phyloP scores from a whole-genome alignment of 2,113 vertebrate genomes.

The Megaleporinus macrocephalus region DNA sequence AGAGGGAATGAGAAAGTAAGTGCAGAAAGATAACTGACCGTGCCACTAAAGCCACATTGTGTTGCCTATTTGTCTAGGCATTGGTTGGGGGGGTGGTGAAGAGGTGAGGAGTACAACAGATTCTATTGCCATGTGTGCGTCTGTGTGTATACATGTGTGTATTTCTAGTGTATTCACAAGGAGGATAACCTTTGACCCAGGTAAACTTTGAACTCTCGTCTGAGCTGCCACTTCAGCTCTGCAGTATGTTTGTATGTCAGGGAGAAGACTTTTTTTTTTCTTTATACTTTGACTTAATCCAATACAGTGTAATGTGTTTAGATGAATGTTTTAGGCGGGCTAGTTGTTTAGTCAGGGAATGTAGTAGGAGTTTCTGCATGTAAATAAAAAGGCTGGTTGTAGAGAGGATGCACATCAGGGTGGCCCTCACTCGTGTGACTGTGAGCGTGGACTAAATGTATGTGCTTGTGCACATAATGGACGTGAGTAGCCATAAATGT shows the following conservation, averaged over 20 bases:
- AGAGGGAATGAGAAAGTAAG: constrained; percentile 6
- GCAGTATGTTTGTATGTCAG: constrained; percentile 27
- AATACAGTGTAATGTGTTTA: constrained; percentile 57
- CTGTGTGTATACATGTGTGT: constrained; percentile 59
- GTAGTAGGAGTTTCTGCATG: constrained; percentile 60
- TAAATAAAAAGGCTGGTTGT: constrained; percentile 48
- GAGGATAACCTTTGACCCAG: constrained; percentile 52
- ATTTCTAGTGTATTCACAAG: constrained; percentile 56
- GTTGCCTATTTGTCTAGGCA: constrained; percentile 38
- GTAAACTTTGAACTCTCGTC: constrained; percentile 49
- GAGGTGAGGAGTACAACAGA: constrained; percentile 33
- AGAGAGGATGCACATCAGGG: constrained; percentile 45
- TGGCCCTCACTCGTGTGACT: constrained; percentile 35
- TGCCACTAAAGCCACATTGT: constrained; percentile 57
- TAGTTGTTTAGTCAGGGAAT: constrained; percentile 56
- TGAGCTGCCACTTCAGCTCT: constrained; percentile 42
- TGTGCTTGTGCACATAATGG: constrained; percentile 42
- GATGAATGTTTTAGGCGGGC: constrained; percentile 53
- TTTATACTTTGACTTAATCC: constrained; percentile 53
- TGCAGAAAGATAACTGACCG: constrained; percentile 23
- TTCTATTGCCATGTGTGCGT: constrained; percentile 37
- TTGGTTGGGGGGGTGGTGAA: constrained; percentile 18
- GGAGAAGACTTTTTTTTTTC: constrained; percentile 30
- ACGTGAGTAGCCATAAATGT: constrained; percentile 49
- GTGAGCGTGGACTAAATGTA: constrained; percentile 29